Conservation (phyloP, 2,113 vertebrate species). For the Chauna torquata region DNA sequence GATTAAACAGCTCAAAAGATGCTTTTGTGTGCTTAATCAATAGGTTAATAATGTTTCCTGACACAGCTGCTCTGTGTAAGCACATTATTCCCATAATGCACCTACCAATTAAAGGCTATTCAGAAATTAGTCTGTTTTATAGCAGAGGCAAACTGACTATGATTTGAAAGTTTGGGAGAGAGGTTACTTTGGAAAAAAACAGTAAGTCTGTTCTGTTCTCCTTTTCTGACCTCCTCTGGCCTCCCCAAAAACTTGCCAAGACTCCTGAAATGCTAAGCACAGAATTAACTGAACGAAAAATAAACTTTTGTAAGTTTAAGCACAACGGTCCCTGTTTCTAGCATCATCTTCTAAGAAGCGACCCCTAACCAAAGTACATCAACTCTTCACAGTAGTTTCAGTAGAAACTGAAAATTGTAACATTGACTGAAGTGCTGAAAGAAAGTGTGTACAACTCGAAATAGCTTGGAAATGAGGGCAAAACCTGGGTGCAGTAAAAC, state of each 20-base stretch:
- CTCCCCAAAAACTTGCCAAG: not conserved
- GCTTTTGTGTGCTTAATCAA: not conserved
- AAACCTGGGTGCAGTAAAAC: not conserved
- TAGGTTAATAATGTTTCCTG: not conserved
- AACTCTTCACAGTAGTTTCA: not conserved
- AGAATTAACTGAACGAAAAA: constrained; percentile 4
- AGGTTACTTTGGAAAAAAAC: not conserved
- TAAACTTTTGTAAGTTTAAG: not conserved
- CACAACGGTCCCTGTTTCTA: not conserved
- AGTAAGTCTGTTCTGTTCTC: constrained; percentile 15
- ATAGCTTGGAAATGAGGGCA: not conserved
- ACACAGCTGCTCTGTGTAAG: not conserved
- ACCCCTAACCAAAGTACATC: not conserved
- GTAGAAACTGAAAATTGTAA: not conserved
- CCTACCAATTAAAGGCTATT: not conserved
- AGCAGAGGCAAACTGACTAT: constrained; percentile 27
- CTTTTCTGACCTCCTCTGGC: constrained; percentile 22
- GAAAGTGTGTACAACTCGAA: not conserved
- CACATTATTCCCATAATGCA: not conserved
- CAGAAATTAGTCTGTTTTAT: constrained; percentile 23
- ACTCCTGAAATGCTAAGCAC: not conserved
- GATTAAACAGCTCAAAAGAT: not conserved
- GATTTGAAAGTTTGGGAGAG: not conserved
- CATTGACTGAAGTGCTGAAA: not conserved
- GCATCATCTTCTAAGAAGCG: not conserved